Conservation (phyloP, 2,888 invertebrate genomes). For the Bombyx huttoni region DNA sequence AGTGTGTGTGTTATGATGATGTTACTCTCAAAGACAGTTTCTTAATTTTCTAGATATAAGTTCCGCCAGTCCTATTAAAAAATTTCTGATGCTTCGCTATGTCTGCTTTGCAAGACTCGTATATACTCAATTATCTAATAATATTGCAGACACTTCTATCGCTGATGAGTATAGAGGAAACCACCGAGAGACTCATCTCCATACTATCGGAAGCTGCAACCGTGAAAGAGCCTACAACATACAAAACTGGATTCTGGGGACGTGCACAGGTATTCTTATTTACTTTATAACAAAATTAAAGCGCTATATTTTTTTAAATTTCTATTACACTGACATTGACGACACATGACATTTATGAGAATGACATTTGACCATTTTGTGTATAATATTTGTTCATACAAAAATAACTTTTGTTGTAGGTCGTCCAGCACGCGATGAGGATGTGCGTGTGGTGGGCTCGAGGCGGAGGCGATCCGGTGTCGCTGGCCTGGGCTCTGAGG, state of each 20-base stretch:
- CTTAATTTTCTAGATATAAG: too few relatives aligned
- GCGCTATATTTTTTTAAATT: neutral
- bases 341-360: too few relatives aligned
- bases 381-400: too few relatives aligned
- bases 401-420: constrained; percentile 35
- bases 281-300: neutral
- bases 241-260: constrained; percentile 94
- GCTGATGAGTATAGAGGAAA: constrained; percentile 88
- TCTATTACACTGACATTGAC: neutral
- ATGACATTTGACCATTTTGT: too few relatives aligned
- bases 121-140: too few relatives aligned
- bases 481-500: constrained; percentile 83
- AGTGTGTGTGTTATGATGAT: too few relatives aligned
- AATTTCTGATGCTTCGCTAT: too few relatives aligned
- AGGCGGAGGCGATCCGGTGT: constrained; percentile 84
- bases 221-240: constrained; percentile 84
- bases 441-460: constrained; percentile 94
- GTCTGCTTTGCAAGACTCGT: too few relatives aligned
- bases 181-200: constrained; percentile 86
- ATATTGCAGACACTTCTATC: constrained; percentile 75
- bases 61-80: too few relatives aligned
- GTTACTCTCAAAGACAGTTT: too few relatives aligned
- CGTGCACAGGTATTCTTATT: constrained; percentile 83
- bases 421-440: constrained; percentile 93
- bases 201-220: constrained; percentile 90